Evolutionary conservation across 2,113 vertebrate species (phyloP).

Genomic region (Dissostichus mawsoni): DNA sequence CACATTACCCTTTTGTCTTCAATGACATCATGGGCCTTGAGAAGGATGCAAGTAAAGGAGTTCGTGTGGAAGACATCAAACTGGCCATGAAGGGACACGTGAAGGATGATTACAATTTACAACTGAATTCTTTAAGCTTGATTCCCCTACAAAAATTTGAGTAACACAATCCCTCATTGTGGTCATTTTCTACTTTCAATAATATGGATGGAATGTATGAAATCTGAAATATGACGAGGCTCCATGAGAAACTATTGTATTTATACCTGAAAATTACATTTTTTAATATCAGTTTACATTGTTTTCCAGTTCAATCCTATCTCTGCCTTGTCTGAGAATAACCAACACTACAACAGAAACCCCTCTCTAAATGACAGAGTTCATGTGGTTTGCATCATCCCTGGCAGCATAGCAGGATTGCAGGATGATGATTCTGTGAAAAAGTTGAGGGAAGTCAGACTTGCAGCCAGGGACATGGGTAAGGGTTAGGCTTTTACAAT

Average conservation of each 20-base stretch:
- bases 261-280: not conserved
- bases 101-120: constrained; percentile 35
- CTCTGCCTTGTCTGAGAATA: not conserved
- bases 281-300: not conserved
- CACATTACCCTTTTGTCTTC: constrained; percentile 34
- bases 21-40: constrained; percentile 50
- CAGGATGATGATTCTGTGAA: rapidly evolving
- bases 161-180: not conserved
- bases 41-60: rapidly evolving
- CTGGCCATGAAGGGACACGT: constrained; percentile 40
- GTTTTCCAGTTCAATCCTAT: constrained; percentile 32
- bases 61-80: constrained; percentile 40
- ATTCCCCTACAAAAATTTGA: not conserved
- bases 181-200: not conserved
- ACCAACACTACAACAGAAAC: not conserved
- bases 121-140: not conserved
- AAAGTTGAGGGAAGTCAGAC: constrained; percentile 41
- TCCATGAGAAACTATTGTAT: too few relatives aligned
- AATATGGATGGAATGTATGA: not conserved
- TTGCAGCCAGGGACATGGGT: constrained; percentile 40
- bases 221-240: not conserved
- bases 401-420: not conserved
- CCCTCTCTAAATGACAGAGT: constrained; percentile 29
- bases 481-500: not conserved
- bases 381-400: constrained; percentile 49